Percentiles rank a stretch among this genome's conserved stretches.
phyloP scores from a whole-genome alignment of 2,113 vertebrate genomes.

The Oncorhynchus clarkii region DNA sequence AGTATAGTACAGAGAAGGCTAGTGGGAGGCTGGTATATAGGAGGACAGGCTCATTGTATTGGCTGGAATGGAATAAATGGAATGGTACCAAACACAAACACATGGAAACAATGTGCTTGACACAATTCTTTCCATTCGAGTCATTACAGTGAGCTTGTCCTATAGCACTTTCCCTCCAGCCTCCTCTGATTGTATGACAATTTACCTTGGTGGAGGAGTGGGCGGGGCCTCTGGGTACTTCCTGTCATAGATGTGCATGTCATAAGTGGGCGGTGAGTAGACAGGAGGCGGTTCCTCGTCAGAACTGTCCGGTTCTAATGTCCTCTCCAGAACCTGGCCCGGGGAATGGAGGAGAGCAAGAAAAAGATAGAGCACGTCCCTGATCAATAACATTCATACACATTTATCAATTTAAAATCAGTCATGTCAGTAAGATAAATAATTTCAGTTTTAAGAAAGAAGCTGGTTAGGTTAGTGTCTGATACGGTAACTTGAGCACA shows the following conservation, averaged over 20 bases:
- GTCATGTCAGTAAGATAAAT: no score
- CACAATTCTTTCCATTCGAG: no score
- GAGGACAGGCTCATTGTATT: no score
- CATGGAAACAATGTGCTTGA: no score
- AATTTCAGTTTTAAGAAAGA: background rate
- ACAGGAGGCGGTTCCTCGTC: constrained; percentile 95
- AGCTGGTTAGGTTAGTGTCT: background rate
- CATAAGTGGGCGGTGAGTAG: constrained; percentile 90
- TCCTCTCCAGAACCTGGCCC: constrained; percentile 88
- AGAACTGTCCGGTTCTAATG: constrained; percentile 92
- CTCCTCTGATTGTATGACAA: background rate
- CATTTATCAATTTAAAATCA: no score
- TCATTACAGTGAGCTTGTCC: no score
- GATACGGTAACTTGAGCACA: background rate
- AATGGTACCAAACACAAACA: no score
- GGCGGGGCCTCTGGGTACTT: constrained; percentile 78
- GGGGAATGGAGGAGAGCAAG: constrained; percentile 8
- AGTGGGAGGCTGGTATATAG: no score
- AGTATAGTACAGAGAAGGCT: no score
- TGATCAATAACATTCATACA: background rate
- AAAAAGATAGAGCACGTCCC: background rate
- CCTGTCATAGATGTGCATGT: constrained; percentile 83
- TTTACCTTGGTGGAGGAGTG: constrained; percentile 84
- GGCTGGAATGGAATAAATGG: no score
- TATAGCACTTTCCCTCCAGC: background rate